Evolutionary conservation across 1,140 invertebrate genomes (phyloP).

Genomic region (Polypedilum pembai): DNA sequence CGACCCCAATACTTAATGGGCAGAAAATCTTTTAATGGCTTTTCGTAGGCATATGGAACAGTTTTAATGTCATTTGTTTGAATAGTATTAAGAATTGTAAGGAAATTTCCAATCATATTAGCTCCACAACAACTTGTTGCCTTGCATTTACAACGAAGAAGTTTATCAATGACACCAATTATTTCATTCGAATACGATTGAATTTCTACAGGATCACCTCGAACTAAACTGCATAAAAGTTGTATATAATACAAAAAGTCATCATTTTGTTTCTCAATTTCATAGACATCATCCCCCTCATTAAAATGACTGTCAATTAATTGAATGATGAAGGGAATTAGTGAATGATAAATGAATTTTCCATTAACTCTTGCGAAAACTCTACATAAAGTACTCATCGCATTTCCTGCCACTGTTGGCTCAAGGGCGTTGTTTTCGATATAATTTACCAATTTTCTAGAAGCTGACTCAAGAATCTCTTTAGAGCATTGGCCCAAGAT

Average conservation of each 20-base stretch:
- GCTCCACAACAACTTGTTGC: conserved; percentile 53
- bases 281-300: conserved; percentile 48
- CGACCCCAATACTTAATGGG: conserved; percentile 78
- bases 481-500: conserved; percentile 48
- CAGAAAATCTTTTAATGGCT: conserved; percentile 60
- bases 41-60: conserved; percentile 53
- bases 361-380: conserved; percentile 61
- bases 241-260: conserved; percentile 72
- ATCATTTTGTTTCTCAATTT: conserved; percentile 68
- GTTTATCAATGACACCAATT: conserved; percentile 52
- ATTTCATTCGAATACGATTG: conserved; percentile 55
- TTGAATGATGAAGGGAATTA: conserved; percentile 64
- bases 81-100: conserved; percentile 42
- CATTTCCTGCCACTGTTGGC: conserved; percentile 69
- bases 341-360: conserved; percentile 57
- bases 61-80: conserved; percentile 58
- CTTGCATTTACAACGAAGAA: conserved; percentile 54
- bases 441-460: conserved; percentile 67
- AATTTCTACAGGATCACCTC: conserved; percentile 54
- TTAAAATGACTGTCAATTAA: conserved; percentile 49
- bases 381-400: conserved; percentile 61
- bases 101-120: conserved; percentile 42
- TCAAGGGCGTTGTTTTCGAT: conserved; percentile 68
- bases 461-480: conserved; percentile 54
- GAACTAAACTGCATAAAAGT: conserved; percentile 62